Percentiles rank a stretch among this genome's conserved stretches.
Conservation (phyloP, 2,113 vertebrate species). For the Nestor notabilis region DNA sequence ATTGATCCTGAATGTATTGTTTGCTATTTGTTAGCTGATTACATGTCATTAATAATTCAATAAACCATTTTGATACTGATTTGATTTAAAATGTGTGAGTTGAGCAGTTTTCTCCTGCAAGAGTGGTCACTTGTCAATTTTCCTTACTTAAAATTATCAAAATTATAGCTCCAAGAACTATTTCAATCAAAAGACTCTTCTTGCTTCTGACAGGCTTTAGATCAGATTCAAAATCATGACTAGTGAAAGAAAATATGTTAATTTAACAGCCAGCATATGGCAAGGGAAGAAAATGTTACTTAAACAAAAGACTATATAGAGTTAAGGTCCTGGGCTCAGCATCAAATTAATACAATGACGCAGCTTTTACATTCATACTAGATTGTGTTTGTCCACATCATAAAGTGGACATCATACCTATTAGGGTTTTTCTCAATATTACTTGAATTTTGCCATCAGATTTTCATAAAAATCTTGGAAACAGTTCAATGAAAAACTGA, state of each 20-base stretch:
- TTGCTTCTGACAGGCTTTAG: neutral
- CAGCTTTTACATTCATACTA: neutral
- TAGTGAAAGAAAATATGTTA: neutral
- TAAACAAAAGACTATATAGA: neutral
- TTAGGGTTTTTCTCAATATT: neutral
- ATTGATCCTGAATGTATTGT: neutral
- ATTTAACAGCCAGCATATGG: neutral
- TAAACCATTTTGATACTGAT: neutral
- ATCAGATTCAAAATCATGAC: neutral
- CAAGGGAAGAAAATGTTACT: neutral
- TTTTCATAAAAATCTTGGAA: neutral
- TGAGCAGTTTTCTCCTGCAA: neutral
- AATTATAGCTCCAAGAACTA: neutral
- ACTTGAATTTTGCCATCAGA: neutral
- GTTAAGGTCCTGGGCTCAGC: neutral
- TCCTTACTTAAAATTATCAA: neutral
- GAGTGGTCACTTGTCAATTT: neutral
- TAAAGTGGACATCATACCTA: neutral
- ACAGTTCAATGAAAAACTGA: neutral
- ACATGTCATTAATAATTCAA: neutral
- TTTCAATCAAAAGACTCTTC: neutral
- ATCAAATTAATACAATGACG: neutral
- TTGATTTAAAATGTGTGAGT: neutral
- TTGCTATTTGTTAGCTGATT: neutral
- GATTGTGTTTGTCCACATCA: neutral